Base-by-base conservation (phyloP, 2,113 vertebrate genomes). In the Glaucidium brasilianum region DNA sequence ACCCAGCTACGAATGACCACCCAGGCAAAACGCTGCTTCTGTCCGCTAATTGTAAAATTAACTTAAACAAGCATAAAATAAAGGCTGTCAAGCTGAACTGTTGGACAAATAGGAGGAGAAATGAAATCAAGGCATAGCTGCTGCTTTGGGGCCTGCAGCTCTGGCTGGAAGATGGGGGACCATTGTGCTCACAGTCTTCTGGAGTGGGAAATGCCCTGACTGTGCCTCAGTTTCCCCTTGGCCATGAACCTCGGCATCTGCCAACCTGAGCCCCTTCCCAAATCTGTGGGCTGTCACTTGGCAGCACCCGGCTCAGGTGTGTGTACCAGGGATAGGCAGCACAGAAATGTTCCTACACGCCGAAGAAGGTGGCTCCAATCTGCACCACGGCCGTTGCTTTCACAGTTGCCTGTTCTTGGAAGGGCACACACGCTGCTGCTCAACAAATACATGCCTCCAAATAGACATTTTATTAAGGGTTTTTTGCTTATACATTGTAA, bases 251-350 rank as follows among this genome's bases (percentile, higher is more conserved):
- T 26, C 59, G 8, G 0, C 0, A 19, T 6, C 52, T n/a, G n/a
- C 52, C 39, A 41, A 15, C 15, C 14, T 2, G 0, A 71, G 45
- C 47, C 35, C 16, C 11, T 11, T 53, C 34, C 67, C 62, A 37
- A 30, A 35, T 63, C 49, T 12, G 39, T 0, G 29, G 17, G 1
- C 60, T 8, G 52, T 9, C 29, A 60, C 59, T 22, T 15, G 2
- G 32, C 60, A 19, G 66, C 23, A 2, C 5, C 15, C 8, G 7
- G 69, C 47, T 26, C 34, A 4, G 37, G 39, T 4, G 23, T 4
- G 25, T 1, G 6, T 1, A 11, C 10, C 27, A 1, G 14, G 0
- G 34, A 2, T 10, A 6, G 22, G 67, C 22, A 2, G 47, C 0
- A 71, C 60, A 56, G 67, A 23, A 32, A 43, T 2, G 53, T 14